Percentiles rank a stretch among this genome's conserved stretches.
Conservation (phyloP, 2,888 invertebrate genomes). For the Eupithecia insigniata region DNA sequence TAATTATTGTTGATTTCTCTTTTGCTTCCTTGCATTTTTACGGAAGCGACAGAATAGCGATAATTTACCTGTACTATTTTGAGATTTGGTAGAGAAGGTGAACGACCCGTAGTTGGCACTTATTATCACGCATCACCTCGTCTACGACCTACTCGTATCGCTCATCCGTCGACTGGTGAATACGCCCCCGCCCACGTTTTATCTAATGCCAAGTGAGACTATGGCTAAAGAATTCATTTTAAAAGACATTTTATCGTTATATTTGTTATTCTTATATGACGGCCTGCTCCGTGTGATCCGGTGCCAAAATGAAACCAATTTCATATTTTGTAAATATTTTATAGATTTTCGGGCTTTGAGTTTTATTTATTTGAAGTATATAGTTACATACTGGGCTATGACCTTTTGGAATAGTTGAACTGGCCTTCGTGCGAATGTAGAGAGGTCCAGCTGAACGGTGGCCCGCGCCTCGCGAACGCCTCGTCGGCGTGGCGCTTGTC, state of each 20-base stretch:
- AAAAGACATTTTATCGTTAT: neutral
- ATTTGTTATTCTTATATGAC: neutral
- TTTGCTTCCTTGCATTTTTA: no score
- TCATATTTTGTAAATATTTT: slow-evolving; percentile 54
- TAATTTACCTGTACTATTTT: no score
- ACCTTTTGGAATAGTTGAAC: neutral
- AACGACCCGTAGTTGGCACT: no score
- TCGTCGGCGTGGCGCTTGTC: no score
- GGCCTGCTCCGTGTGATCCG: neutral
- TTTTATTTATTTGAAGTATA: slow-evolving; percentile 46
- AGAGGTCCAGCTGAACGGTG: no score
- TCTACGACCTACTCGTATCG: no score
- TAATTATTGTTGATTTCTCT: no score
- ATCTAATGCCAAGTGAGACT: neutral
- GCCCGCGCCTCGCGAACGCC: no score
- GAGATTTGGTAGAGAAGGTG: no score
- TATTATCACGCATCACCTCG: slow-evolving; percentile 2
- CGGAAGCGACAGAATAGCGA: no score
- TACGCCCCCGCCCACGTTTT: neutral
- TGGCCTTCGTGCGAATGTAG: slow-evolving; percentile 10
- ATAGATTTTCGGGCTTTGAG: slow-evolving; percentile 57
- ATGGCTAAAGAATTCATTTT: neutral
- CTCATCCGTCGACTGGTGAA: slow-evolving; percentile 1
- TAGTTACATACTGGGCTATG: slow-evolving; percentile 20
- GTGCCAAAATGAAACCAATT: slow-evolving; percentile 9